These are phyloP conservation scores for Pollenia labialis DNA, from an alignment of 2,888 invertebrate species.

Conservation along the genomic window DNA sequence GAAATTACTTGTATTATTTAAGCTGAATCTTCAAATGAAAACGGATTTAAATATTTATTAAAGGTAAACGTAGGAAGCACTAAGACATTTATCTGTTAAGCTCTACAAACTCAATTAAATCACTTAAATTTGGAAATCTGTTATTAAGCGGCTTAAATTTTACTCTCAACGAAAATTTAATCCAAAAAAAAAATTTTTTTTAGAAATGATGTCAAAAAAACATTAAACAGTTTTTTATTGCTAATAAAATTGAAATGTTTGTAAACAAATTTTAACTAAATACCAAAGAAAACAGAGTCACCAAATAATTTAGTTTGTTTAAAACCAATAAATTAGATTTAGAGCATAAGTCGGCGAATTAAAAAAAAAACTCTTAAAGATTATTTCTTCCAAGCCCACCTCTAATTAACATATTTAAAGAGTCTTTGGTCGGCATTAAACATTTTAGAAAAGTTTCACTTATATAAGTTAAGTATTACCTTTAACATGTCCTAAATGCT, in stretches of 20 bases:
- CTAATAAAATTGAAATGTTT: background rate
- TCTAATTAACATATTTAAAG: conserved; percentile 9
- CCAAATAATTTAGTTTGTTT: background rate
- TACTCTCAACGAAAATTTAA: too few relatives aligned
- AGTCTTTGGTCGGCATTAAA: background rate
- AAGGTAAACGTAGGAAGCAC: background rate
- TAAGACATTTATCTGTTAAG: background rate
- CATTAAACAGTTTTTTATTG: background rate
- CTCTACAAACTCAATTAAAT: background rate
- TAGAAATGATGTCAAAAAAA: too few relatives aligned
- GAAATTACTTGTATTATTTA: background rate
- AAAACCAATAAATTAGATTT: background rate
- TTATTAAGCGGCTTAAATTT: background rate
- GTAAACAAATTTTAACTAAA: background rate
- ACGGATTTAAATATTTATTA: conserved; percentile 2
- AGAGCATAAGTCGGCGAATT: background rate
- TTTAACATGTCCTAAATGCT: background rate
- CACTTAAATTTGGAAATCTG: background rate
- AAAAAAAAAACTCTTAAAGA: background rate
- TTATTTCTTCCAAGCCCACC: too few relatives aligned
- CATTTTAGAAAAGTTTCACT: background rate
- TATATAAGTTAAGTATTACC: background rate
- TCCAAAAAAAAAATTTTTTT: too few relatives aligned
- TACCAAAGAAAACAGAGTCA: background rate
- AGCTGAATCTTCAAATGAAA: background rate